Evolutionary conservation across 2,888 invertebrate species (phyloP), one percentile per base, ranked within the genome.

Genomic region (Sympetrum striolatum): DNA sequence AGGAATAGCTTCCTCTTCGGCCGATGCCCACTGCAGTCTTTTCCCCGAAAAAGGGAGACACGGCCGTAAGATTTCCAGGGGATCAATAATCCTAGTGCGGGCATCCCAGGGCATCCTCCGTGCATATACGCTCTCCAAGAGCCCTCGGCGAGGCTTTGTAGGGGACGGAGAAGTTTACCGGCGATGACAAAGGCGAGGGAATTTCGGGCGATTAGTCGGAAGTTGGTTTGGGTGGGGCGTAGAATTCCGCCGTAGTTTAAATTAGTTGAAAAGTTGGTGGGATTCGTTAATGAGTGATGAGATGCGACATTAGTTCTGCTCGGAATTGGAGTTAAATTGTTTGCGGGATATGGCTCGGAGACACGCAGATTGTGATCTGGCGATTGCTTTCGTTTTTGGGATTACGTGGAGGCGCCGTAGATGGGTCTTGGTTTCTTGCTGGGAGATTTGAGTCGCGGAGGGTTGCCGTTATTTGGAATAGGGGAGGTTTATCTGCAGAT

Each of bases 51-150:
- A 35, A 22, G 53, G 82, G 82, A 22, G 82, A 82, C 82, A 82
- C 82, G 82, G 31, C 53, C 31, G 35, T 86, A 64, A 86, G 86
- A 86, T 82, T 60, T 82, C 82, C 31, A 22, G 60, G n/a, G 37
- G 86, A 86, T 86, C 86, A 86, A 86, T 86, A 86, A 86, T 64
- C 86, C 60, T 35, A 22, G 82, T 35, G 81, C 14, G 81, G 25
- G 31, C 25, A 73, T 53, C 53, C 18, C 53, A 44, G 44, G 44
- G 44, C 44, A 44, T 44, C 44, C 44, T 44, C 44, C 44, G 10
- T 44, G 44, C 44, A 44, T 44, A 44, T 44, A 44, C 44, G 44
- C 44, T 44, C 10, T 44, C 44, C 44, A 44, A 44, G 44, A 44
- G 44, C 44, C 10, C 44, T 44, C 10, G 80, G 18, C 18, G 31